Base-by-base conservation (phyloP, 2,888 invertebrate genomes). In the Aspidapion aeneum region DNA sequence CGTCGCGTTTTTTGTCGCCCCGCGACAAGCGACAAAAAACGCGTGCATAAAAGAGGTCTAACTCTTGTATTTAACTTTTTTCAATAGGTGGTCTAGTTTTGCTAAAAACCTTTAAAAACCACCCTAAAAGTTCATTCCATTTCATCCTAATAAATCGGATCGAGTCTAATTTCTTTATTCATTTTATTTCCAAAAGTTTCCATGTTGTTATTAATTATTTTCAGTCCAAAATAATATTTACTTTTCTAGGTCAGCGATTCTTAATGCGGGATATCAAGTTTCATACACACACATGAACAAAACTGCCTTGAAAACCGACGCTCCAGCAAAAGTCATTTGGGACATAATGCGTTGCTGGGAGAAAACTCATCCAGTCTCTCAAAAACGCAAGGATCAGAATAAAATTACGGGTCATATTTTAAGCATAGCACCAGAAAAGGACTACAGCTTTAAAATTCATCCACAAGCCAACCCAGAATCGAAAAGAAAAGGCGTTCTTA, bases 241-340 rank as follows among this genome's bases (percentile, higher is more conserved):
- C 12, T 7, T 62, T 67, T 83, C 76, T 76, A 92, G 97, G 71
- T 98, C 98, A 0, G 96, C 95, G 0, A 80, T 98, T 58, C 78
- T 96, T 63, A 92, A 96, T 80, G 92, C 91, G 0, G 97, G 97
- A 0, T 95, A 92, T 79, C 83, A 87, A 71, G 97, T 98, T 1
- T 98, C 98, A 0, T 89, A 88, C 73, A 95, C 98, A 0, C 99
- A 99, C 82, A 91, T 93, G 62, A 86, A 87, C 67, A 92, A 90
- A 75, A 87, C 88, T 69, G 95, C 96, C 0, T 82, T 98, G 19
- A 99, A 99, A 82, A 98, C 98, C 0, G 84, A 93, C 76, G 98
- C 98, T 1, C 96, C 99, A 0, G 81, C 88, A 50, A 79, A 82
- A 1, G 84, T 96, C 9, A 75, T 99, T 18, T 99, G 98, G 98